Conservation (phyloP, 1,140 invertebrate genomes). For the Goniozus legneri region DNA sequence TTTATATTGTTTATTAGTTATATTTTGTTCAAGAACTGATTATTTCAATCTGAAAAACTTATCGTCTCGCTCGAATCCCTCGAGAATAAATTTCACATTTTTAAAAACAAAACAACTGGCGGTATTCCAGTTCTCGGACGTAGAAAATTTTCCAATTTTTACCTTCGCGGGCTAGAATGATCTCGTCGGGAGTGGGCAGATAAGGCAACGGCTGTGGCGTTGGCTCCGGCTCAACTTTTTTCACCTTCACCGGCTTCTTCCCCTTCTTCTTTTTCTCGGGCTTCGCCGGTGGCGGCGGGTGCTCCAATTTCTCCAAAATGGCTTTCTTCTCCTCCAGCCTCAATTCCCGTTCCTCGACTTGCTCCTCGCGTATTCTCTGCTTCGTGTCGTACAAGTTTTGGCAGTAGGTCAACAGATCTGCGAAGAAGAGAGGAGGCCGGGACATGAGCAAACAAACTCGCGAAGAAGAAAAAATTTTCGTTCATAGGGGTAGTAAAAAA, state of each 20-base stretch:
- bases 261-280: constrained; percentile 4
- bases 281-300: constrained; percentile 22
- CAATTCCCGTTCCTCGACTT: constrained; percentile 29
- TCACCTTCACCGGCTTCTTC: constrained; percentile 8
- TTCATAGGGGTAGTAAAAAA: too few species aligned
- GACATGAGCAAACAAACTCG: too few species aligned
- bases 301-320: constrained; percentile 28
- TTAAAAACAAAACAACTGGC: not conserved
- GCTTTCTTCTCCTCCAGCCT: constrained; percentile 35
- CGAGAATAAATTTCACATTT: too few species aligned
- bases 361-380: constrained; percentile 28
- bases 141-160: constrained; percentile 1
- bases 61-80: too few species aligned
- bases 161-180: constrained; percentile 33
- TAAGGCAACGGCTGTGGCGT: constrained; percentile 32
- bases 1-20: too few species aligned
- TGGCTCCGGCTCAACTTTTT: constrained; percentile 23
- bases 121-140: not conserved
- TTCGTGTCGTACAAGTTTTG: constrained; percentile 23
- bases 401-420: constrained; percentile 33
- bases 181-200: constrained; percentile 35
- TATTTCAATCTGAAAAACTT: too few species aligned
- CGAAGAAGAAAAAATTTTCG: too few species aligned
- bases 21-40: too few species aligned
- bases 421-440: too few species aligned